Evolutionary conservation across 2,797 vertebrate species (phyloP).

Genomic region (Scolopax rusticola): DNA sequence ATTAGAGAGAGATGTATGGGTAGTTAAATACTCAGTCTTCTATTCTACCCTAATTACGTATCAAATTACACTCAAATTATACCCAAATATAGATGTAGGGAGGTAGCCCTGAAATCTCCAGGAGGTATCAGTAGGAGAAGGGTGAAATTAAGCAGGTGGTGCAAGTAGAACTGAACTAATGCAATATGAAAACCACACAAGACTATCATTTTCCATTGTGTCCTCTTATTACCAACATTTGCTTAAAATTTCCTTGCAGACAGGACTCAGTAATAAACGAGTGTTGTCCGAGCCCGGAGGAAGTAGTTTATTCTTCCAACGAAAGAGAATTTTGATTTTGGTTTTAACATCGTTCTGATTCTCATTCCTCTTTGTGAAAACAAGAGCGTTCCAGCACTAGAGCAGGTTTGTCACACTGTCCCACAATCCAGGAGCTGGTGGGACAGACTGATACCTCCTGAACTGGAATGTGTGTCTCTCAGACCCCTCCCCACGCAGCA

Average conservation of each 20-base stretch:
- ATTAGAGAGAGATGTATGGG: slow-evolving; percentile 81
- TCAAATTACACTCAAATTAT: slow-evolving; percentile 81
- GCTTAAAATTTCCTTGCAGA: slow-evolving; percentile 15
- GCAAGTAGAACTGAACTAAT: slow-evolving; percentile 29
- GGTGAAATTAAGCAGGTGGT: slow-evolving; percentile 47
- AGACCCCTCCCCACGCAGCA: neutral
- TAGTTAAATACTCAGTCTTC: slow-evolving; percentile 78
- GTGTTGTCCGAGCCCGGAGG: neutral
- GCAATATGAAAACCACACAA: neutral
- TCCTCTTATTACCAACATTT: slow-evolving; percentile 13
- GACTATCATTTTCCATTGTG: slow-evolving; percentile 26
- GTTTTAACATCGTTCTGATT: neutral
- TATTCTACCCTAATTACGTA: slow-evolving; percentile 79
- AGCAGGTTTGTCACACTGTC: neutral
- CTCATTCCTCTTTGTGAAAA: neutral
- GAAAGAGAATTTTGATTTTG: neutral
- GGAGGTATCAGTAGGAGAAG: slow-evolving; percentile 10
- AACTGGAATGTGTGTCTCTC: neutral
- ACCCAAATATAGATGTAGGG: slow-evolving; percentile 76
- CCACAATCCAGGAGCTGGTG: neutral
- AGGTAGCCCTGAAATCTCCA: slow-evolving; percentile 61
- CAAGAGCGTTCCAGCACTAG: neutral
- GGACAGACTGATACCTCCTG: neutral
- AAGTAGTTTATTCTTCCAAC: slow-evolving; percentile 20
- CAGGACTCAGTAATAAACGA: neutral